Conservation (phyloP, 2,888 invertebrate species). For the Galerucella pusilla region DNA sequence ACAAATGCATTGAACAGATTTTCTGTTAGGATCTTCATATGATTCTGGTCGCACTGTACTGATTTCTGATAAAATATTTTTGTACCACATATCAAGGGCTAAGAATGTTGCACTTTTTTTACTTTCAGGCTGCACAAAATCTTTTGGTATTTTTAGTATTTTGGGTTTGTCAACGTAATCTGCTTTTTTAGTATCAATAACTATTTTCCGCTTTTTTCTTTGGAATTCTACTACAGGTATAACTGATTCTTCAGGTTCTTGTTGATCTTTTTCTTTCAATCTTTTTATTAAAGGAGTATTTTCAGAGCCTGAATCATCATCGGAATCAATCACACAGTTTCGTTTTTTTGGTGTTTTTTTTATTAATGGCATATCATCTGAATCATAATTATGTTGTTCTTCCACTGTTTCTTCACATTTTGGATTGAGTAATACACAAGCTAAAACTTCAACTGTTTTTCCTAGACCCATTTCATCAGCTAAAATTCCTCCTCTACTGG, state of each 20-base stretch:
- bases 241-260: background rate
- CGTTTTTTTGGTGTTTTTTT: constrained; percentile 30
- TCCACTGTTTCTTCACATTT: constrained; percentile 38
- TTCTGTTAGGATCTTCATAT: constrained; percentile 20
- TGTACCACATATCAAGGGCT: constrained; percentile 58
- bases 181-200: constrained; percentile 32
- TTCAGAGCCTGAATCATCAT: constrained; percentile 23
- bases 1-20: constrained; percentile 65
- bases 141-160: constrained; percentile 50
- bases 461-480: constrained; percentile 88
- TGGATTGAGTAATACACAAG: constrained; percentile 72
- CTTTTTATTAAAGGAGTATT: background rate
- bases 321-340: constrained; percentile 35
- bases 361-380: constrained; percentile 28
- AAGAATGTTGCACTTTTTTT: constrained; percentile 51
- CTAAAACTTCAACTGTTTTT: constrained; percentile 81
- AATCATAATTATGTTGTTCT: constrained; percentile 9
- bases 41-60: constrained; percentile 37
- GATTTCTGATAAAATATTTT: constrained; percentile 51
- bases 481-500: constrained; percentile 74
- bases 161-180: constrained; percentile 43
- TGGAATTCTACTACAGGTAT: constrained; percentile 31
- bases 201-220: constrained; percentile 35
- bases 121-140: constrained; percentile 48
- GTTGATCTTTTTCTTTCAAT: background rate